These are phyloP conservation scores for Agonopterix subpropinquella DNA, from an alignment of 2,888 invertebrate species.

Conservation along the genomic window DNA sequence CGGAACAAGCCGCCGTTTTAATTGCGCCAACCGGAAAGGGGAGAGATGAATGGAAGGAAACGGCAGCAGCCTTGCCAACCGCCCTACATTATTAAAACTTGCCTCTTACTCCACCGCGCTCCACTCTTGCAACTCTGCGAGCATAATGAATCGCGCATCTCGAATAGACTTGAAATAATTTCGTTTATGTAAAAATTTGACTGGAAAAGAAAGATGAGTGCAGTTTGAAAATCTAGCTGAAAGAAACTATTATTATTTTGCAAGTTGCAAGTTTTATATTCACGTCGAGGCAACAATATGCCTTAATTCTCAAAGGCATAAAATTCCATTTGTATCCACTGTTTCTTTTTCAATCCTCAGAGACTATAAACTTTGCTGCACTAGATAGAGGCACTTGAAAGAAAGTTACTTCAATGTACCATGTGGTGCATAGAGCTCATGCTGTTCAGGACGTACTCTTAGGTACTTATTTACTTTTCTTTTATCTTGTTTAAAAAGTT, in stretches of 20 bases:
- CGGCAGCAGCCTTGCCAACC: conserved; percentile 61
- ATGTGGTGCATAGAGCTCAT: too few species aligned
- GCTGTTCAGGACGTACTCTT: too few species aligned
- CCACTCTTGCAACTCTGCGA: conserved; percentile 48
- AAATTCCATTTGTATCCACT: conserved; percentile 8
- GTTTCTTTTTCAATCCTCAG: conserved; percentile 4
- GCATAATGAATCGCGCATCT: conserved; percentile 62
- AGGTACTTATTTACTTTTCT: too few species aligned
- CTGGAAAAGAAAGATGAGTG: conserved; percentile 13
- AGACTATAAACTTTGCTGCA: conserved; percentile 5
- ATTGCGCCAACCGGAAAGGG: conserved; percentile 72
- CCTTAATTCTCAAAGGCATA: conserved; percentile 10
- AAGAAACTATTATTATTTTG: neutral
- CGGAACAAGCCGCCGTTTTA: conserved; percentile 71
- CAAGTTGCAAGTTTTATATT: neutral
- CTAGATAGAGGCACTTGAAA: neutral
- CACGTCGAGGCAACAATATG: neutral
- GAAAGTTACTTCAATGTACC: neutral
- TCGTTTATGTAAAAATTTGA: conserved; percentile 26
- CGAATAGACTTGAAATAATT: conserved; percentile 53
- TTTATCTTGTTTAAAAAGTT: too few species aligned
- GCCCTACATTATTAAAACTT: conserved; percentile 73
- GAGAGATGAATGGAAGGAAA: conserved; percentile 72
- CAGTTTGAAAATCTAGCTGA: neutral
- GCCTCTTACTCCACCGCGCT: conserved; percentile 57